Evolutionary conservation across 2,797 vertebrate genomes (phyloP), one percentile per base, ranked within the genome.

Genomic region (Megalops cyprinoides): DNA sequence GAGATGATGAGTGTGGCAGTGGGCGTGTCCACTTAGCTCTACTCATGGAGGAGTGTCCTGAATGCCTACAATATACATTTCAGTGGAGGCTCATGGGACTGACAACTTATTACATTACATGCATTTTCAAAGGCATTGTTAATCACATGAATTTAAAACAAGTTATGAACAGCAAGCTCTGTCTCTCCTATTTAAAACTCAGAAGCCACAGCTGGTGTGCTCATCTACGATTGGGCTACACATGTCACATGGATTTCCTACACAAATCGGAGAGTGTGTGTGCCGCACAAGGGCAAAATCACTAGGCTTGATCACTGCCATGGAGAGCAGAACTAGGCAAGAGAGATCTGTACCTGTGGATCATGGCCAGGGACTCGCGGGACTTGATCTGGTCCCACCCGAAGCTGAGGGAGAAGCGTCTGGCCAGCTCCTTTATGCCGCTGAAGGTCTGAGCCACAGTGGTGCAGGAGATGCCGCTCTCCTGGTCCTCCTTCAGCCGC

Each of bases 391-490:
- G 94, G 89, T 98, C 97, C 89, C 93, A 94, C 83, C 96, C 96
- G 81, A 97, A 97, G 0, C 95, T 97, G 83, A 98, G 95, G 1
- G 97, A 94, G 86, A 98, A 97, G 49, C 97, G 94, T 67, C 96
- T 90, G 86, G 97, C 96, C 58, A 98, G 94, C 88, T 98, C 97
- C 89, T 96, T 98, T 87, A 98, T 96, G 87, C 95, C 94, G 88
- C 92, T 94, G 92, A 97, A 97, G 77, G 96, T 96, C 87, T 96
- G 90, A 49, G 95, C 93, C 31, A 88, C 93, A 0, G 93, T 89
- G 44, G 93, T 93, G 82, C 87, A 83, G 44, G 86, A 56, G 0
- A 84, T 89, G 0, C 89, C 84, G 56, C 91, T 89, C 76, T 91
- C 91, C 84, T 95, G 96, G 89, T 94, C 93, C 89, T 91, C 92